These are phyloP conservation scores for Decapterus maruadsi DNA, from an alignment of 2,797 vertebrate species.

Conservation along the genomic window DNA sequence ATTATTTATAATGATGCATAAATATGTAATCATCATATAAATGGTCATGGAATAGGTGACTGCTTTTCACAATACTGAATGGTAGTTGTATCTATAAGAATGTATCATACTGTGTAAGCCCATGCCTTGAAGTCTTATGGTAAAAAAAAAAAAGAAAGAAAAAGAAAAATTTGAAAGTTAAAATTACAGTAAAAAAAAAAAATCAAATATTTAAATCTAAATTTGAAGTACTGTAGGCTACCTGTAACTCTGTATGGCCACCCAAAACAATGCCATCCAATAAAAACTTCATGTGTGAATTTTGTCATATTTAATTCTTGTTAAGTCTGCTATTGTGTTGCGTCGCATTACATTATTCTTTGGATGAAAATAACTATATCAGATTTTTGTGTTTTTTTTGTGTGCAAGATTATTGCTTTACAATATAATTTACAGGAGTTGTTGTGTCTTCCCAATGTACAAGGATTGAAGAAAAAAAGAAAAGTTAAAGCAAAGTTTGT, in stretches of 20 bases:
- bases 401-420: background rate
- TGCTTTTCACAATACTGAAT: background rate
- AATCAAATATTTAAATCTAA: too few species aligned
- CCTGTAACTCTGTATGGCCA: too few species aligned
- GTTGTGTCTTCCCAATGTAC: background rate
- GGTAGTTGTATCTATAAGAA: background rate
- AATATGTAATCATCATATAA: background rate
- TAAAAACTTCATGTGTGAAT: background rate
- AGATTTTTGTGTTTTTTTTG: background rate
- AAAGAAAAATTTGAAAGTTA: too few species aligned
- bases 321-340: background rate
- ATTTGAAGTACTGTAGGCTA: too few species aligned
- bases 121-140: background rate
- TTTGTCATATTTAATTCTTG: background rate
- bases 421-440: background rate
- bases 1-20: background rate
- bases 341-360: background rate
- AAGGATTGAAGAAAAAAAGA: slow-evolving; percentile 15
- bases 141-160: too few species aligned
- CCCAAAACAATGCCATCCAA: background rate
- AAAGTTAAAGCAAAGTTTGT: slow-evolving; percentile 36
- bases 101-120: background rate
- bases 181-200: too few species aligned
- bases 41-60: background rate
- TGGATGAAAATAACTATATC: background rate